A percentile compares a stretch with the other conserved stretches of the same genome.
Evolutionary conservation across 2,797 vertebrate species (phyloP).

Genomic region (Pogonophryne albipinna): DNA sequence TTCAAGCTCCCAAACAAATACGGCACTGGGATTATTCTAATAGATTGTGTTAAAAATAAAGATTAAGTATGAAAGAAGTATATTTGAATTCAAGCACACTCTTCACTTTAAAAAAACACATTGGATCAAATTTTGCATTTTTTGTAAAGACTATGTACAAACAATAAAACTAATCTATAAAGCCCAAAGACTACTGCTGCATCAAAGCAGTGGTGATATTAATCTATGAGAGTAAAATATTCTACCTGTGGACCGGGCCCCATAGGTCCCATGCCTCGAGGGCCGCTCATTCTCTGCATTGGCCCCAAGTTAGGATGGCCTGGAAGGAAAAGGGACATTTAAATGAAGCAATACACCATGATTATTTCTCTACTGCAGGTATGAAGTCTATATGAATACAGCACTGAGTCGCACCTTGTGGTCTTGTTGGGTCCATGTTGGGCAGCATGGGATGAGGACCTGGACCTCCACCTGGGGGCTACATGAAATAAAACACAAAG

Average conservation of each 20-base stretch:
- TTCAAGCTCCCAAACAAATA: too few relatives aligned
- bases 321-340: conserved; percentile 58
- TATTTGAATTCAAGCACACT: too few relatives aligned
- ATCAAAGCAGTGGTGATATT: background rate
- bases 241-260: conserved; percentile 96
- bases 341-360: background rate
- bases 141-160: too few relatives aligned
- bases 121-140: too few relatives aligned
- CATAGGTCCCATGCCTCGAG: conserved; percentile 98
- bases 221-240: background rate
- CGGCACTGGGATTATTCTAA: too few relatives aligned
- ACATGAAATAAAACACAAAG: conserved; percentile 17
- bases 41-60: too few relatives aligned
- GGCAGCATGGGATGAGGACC: conserved; percentile 97
- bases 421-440: conserved; percentile 97
- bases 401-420: conserved; percentile 89
- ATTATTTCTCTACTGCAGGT: background rate
- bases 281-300: conserved; percentile 99
- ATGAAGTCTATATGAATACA: background rate
- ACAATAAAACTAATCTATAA: background rate
- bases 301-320: conserved; percentile 95
- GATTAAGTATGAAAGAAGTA: too few relatives aligned
- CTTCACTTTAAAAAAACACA: too few relatives aligned
- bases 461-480: conserved; percentile 97
- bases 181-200: background rate